phyloP scores from a whole-genome alignment of 1,140 invertebrate genomes.

The Apis laboriosa region DNA sequence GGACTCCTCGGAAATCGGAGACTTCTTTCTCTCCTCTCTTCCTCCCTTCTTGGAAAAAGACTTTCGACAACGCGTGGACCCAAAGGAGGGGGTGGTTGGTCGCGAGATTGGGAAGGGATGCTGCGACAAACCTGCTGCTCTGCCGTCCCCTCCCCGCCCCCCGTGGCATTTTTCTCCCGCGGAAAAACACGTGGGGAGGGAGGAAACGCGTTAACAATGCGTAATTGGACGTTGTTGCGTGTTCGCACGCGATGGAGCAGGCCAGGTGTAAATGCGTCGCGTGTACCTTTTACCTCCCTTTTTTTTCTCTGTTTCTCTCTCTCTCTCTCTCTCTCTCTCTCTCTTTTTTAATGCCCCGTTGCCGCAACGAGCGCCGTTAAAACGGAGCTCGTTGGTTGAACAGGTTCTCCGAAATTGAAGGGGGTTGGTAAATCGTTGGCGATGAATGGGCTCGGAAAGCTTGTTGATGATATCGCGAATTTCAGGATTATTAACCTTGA shows the following conservation, averaged over 20 bases:
- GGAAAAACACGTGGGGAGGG: background rate
- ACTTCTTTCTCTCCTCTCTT: conserved; percentile 30
- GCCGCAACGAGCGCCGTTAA: background rate
- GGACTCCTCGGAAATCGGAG: conserved; percentile 54
- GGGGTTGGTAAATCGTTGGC: background rate
- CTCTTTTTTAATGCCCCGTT: background rate
- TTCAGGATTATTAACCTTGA: no score
- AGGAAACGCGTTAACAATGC: conserved; percentile 1
- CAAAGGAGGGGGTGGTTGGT: conserved; percentile 11
- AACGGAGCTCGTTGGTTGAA: background rate
- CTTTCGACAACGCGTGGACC: conserved; percentile 39
- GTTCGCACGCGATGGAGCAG: background rate
- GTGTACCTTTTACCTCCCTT: background rate
- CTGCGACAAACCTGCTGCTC: conserved; percentile 9
- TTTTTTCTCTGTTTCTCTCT: background rate
- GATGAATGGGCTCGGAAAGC: background rate
- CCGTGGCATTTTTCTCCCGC: background rate
- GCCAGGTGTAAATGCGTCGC: background rate
- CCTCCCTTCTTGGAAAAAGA: background rate
- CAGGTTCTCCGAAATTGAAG: background rate
- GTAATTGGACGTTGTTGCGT: conserved; percentile 23
- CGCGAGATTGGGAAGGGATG: conserved; percentile 1
- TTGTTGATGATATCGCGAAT: no score
- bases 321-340: no score
- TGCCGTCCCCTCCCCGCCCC: background rate